phyloP scores from a whole-genome alignment of 2,113 vertebrate species.

The Passer montanus region DNA sequence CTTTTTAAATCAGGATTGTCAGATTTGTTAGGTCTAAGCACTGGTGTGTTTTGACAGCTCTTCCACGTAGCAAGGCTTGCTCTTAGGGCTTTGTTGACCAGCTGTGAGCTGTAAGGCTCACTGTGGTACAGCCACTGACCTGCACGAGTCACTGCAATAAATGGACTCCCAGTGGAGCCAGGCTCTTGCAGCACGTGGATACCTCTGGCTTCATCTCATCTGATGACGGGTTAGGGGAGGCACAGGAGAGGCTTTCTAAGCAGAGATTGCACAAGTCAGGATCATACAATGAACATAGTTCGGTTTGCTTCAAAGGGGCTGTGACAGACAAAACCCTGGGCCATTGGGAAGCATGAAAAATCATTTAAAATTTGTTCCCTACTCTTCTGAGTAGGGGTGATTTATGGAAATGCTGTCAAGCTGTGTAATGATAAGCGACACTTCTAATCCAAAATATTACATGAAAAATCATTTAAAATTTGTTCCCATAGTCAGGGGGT shows the following conservation, averaged over 20 bases:
- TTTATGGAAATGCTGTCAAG: not conserved
- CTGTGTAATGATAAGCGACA: not conserved
- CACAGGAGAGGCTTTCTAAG: not conserved
- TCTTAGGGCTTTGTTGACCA: not conserved
- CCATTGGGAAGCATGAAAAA: not conserved
- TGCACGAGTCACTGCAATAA: conserved; percentile 7
- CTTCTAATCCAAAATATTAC: not conserved
- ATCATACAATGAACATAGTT: not conserved
- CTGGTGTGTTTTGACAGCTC: conserved; percentile 38
- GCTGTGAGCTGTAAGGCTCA: not conserved
- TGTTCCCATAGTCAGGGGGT: not conserved
- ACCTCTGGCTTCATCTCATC: conserved; percentile 10
- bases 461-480: not conserved
- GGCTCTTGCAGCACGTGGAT: not conserved
- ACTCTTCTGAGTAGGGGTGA: not conserved
- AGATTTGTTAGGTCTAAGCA: conserved; percentile 17
- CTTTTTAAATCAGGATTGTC: conserved; percentile 51
- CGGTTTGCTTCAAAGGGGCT: not conserved
- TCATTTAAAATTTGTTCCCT: not conserved
- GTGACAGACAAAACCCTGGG: not conserved
- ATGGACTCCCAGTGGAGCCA: not conserved
- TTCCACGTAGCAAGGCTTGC: conserved; percentile 7
- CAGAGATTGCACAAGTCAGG: not conserved
- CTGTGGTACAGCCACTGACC: not conserved
- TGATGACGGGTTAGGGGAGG: fast-evolving